Evolutionary conservation across 1,140 invertebrate genomes (phyloP).

Genomic region (Drosophila ambigua): DNA sequence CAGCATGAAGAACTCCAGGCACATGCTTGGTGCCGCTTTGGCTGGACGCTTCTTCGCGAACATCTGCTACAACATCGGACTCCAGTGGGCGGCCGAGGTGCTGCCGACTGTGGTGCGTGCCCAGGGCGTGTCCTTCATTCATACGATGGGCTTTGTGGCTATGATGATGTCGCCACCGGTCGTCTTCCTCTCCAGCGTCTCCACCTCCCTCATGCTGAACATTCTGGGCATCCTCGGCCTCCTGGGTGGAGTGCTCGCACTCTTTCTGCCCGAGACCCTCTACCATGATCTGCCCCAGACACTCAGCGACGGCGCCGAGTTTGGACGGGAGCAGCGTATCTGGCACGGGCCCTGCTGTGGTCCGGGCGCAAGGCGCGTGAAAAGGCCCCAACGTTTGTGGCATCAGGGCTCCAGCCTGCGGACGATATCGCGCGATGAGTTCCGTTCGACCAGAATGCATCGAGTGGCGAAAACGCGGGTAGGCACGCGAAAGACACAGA

Average conservation of each 20-base stretch:
- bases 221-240: conserved; percentile 90
- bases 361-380: conserved; percentile 1
- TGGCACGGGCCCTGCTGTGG: conserved; percentile 90
- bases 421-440: conserved; percentile 85
- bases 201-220: conserved; percentile 88
- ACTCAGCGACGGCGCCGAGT: conserved; percentile 92
- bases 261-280: conserved; percentile 93
- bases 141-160: conserved; percentile 93
- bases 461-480: conserved; percentile 15
- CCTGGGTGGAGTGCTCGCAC: conserved; percentile 88
- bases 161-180: conserved; percentile 92
- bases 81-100: conserved; percentile 94
- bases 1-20: conserved; percentile 86
- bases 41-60: conserved; percentile 92
- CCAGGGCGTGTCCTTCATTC: conserved; percentile 92
- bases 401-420: conserved; percentile 61
- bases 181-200: conserved; percentile 90
- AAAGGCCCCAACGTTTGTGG: conserved; percentile 10
- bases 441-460: conserved; percentile 75
- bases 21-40: conserved; percentile 89
- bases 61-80: conserved; percentile 94
- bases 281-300: conserved; percentile 93
- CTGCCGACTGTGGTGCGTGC: conserved; percentile 93
- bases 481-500: background rate
- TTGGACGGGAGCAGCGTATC: conserved; percentile 90